A percentile compares a stretch with the other conserved stretches of the same genome.
Evolutionary conservation across 2,797 vertebrate species (phyloP).

Genomic region (Petrocephalus sullivani): DNA sequence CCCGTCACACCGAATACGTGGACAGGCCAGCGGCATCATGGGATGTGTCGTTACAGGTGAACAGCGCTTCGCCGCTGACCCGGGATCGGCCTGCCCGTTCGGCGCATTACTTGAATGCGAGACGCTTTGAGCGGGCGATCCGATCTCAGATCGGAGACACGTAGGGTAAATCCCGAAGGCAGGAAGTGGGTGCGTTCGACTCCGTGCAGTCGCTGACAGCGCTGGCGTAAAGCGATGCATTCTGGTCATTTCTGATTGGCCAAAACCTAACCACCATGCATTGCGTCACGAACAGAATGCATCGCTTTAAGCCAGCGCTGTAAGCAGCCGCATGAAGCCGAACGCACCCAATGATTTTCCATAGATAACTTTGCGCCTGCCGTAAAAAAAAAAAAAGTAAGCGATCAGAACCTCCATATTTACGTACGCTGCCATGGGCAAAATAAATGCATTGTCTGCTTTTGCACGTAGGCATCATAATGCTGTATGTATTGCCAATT

Average conservation of each 20-base stretch:
- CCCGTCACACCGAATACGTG: slow-evolving; percentile 61
- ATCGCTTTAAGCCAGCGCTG: no score
- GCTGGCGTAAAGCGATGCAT: no score
- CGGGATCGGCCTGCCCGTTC: neutral
- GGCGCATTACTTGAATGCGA: neutral
- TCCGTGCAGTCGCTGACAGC: no score
- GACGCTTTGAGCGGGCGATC: neutral
- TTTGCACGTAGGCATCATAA: neutral
- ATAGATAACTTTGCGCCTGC: neutral
- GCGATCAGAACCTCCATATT: neutral
- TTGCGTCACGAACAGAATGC: no score
- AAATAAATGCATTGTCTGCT: neutral
- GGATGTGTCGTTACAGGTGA: neutral
- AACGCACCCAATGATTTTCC: neutral
- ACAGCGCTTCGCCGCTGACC: neutral
- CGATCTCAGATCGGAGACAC: neutral
- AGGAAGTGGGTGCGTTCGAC: neutral
- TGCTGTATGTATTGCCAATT: neutral
- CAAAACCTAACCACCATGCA: no score
- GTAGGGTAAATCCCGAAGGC: neutral
- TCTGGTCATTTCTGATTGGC: no score
- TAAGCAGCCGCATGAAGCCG: no score
- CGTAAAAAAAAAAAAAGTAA: neutral
- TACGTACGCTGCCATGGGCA: neutral
- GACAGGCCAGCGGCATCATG: slow-evolving; percentile 41